Evolutionary conservation across 2,797 vertebrate genomes (phyloP), one percentile per base, ranked within the genome.

Genomic region (Semaprochilodus insignis): DNA sequence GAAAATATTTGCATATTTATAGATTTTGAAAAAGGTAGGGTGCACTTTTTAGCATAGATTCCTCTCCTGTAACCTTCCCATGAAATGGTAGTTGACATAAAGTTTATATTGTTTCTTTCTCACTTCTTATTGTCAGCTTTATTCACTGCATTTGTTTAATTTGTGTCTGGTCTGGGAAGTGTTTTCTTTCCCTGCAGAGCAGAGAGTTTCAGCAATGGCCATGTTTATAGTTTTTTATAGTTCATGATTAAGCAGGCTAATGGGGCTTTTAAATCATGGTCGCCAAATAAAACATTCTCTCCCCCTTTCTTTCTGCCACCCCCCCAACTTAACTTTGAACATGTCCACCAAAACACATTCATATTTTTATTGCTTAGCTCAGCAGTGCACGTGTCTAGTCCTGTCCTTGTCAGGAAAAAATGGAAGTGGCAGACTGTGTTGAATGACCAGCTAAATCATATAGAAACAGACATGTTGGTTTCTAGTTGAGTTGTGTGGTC

Each of bases 1-100:
- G 88, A 98, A 98, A 88, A 98, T 99, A 91, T 99, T 98, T 94
- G 97, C 97, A 54, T n/a, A n/a, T n/a, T 98, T 99, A 97, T 99
- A 99, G 86, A 97, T 99, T 88, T 95, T 99, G 88, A 98, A 99
- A 93, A 99, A 99, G 96, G 97, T 99, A 92, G 78, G 93, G 65
- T 54, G 3, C 16, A 4, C 66, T 77, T 82, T 62, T 52, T 52
- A 52, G 51, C 7, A 52, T 2, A 8, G 15, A 19, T 16, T 54
- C 17, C 52, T 60, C 0, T 60, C 21, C n/a, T 31, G 62, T 27
- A 17, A 55, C 17, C 19, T 16, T 19, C 4, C 16, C 16, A 55
- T 55, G 62, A 31, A 27, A 66, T 31, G 25, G 25, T 13, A 34
- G 54, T 57, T 21, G 54, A 21, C 19, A 21, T 57, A 54, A 55